Base-by-base conservation (phyloP, 1,140 invertebrate species). In the Onthophagus taurus region DNA sequence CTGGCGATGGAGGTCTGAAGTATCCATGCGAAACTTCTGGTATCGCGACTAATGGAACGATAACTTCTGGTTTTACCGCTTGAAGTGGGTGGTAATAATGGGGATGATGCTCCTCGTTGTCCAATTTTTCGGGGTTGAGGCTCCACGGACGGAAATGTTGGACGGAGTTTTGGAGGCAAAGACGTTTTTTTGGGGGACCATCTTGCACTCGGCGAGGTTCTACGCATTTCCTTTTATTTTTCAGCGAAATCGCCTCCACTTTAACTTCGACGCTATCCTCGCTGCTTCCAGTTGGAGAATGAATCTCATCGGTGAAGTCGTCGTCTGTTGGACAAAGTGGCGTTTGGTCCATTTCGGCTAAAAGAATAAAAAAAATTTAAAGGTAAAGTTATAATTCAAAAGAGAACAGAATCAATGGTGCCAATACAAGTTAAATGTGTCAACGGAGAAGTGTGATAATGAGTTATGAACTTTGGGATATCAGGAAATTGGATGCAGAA, bases 231-330 rank as follows among this genome's bases (percentile, higher is more conserved):
- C 76, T 74, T 45, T 78, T 75, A 33, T 71, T 70, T 2, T 71
- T 57, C 31, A 78, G 62, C 1, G 74, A 72, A 26, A 83, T 80
- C 4, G 83, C 67, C 12, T 67, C 71, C 2, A 76, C 68, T 48
- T 77, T 75, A 8, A 78, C 76, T 52, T 84, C 76, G 2, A 85
- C 75, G 35, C 82, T 83, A 63, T 87, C 83, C 50, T 85, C 83
- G 14, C 81, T 85, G 26, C 77, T 75, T 30, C 76, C 48, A 72
- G 63, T 65, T 30, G 63, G 63, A 1, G 63, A 65, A 38, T 64
- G 60, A 4, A 59, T 37, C 16, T 57, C 54, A 13, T 39, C 37
- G 3, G 37, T 20, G 17, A 39, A 39, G 17, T 39, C 37, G 4
- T 39, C 37, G 6, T 24, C 37, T 23, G 23, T 6, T 12, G 21